phyloP scores from a whole-genome alignment of 2,113 vertebrate species.

The Typhlomys cinereus region DNA sequence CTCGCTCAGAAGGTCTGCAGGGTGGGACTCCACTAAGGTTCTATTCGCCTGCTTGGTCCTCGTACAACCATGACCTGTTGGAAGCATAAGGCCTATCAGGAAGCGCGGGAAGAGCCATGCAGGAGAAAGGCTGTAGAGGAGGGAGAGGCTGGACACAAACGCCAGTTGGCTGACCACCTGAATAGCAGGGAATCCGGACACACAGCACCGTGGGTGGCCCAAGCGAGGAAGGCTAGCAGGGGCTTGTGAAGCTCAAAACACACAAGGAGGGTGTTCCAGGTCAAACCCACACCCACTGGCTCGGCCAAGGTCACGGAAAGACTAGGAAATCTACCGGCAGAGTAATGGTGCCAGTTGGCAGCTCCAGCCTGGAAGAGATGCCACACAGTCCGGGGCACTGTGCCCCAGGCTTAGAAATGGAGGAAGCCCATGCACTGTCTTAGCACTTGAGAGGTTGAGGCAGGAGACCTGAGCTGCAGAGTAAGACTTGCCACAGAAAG shows the following conservation, averaged over 20 bases:
- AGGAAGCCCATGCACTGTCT: too few species aligned
- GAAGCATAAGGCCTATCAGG: background rate
- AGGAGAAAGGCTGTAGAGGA: background rate
- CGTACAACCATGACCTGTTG: background rate
- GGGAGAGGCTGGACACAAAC: slow-evolving; percentile 46
- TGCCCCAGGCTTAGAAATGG: background rate
- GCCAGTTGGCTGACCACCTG: background rate
- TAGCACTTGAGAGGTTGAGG: background rate
- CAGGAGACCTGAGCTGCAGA: background rate
- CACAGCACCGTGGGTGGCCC: slow-evolving; percentile 71
- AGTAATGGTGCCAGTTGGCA: background rate
- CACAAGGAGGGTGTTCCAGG: slow-evolving; percentile 69
- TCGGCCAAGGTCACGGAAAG: slow-evolving; percentile 54
- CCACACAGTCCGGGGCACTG: background rate
- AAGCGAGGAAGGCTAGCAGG: slow-evolving; percentile 40
- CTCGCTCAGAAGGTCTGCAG: slow-evolving; percentile 14
- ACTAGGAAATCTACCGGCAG: slow-evolving; percentile 48
- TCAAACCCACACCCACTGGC: slow-evolving; percentile 61
- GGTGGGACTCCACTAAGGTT: background rate
- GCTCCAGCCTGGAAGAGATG: background rate
- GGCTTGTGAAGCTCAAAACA: slow-evolving; percentile 59
- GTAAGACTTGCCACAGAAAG: background rate
- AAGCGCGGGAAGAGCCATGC: background rate
- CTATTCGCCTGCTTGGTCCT: too few species aligned
- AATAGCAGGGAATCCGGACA: slow-evolving; percentile 60